A percentile compares a stretch with the other conserved stretches of the same genome.
phyloP scores from a whole-genome alignment of 2,888 invertebrate species.

The Hyppa rectilinea region DNA sequence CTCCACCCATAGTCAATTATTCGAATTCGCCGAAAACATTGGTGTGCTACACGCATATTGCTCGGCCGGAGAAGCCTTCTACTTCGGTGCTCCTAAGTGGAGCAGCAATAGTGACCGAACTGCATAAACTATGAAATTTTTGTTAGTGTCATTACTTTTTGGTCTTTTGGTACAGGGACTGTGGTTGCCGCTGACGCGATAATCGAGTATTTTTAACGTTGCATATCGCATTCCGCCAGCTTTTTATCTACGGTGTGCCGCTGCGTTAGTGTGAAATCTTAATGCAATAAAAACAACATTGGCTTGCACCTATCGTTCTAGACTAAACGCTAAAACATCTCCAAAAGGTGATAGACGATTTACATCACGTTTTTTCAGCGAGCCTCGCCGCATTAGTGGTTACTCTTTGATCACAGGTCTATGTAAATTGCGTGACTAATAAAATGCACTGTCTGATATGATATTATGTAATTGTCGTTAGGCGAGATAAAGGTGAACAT shows the following conservation, averaged over 20 bases:
- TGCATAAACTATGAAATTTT: conserved; percentile 64
- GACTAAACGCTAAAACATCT: conserved; percentile 63
- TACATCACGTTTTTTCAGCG: conserved; percentile 62
- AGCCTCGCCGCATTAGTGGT: conserved; percentile 59
- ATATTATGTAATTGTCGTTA: conserved; percentile 63
- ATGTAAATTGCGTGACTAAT: conserved; percentile 73
- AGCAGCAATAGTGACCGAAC: conserved; percentile 77
- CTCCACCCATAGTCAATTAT: conserved; percentile 82
- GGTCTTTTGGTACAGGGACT: conserved; percentile 68
- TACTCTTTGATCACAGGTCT: conserved; percentile 66
- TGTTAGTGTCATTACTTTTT: conserved; percentile 64
- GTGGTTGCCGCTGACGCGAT: conserved; percentile 77
- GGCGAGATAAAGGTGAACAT: conserved; percentile 22
- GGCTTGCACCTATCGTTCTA: conserved; percentile 60
- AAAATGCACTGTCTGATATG: conserved; percentile 56
- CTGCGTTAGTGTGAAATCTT: conserved; percentile 69
- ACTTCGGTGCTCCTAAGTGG: conserved; percentile 58
- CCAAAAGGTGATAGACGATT: conserved; percentile 57
- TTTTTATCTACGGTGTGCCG: conserved; percentile 75
- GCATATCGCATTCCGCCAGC: conserved; percentile 79
- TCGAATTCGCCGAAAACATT: conserved; percentile 81
- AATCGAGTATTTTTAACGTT: conserved; percentile 83
- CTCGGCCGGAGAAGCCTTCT: conserved; percentile 71
- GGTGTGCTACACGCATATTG: conserved; percentile 75
- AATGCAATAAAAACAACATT: conserved; percentile 68